Conservation (phyloP, 2,797 vertebrate species). For the Malurus splendens region DNA sequence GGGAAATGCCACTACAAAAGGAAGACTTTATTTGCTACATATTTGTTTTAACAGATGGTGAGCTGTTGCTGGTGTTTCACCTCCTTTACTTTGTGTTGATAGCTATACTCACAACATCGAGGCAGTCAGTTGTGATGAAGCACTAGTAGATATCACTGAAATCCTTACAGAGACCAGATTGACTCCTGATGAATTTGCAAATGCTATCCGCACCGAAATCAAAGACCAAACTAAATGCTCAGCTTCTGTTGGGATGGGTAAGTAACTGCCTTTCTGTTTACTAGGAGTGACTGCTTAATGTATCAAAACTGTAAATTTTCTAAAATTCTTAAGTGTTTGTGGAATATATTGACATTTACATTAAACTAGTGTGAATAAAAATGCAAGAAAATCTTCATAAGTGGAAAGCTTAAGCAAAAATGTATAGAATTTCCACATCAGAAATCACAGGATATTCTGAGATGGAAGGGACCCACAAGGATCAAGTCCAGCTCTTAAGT, state of each 20-base stretch:
- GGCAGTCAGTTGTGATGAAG: slow-evolving; percentile 97
- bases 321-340: neutral
- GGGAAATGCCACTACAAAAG: neutral
- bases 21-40: slow-evolving; percentile 37
- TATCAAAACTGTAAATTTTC: neutral
- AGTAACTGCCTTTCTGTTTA: slow-evolving; percentile 40
- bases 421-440: neutral
- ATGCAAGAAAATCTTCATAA: neutral
- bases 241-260: slow-evolving; percentile 95
- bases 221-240: slow-evolving; percentile 87
- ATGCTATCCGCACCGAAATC: slow-evolving; percentile 85
- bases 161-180: slow-evolving; percentile 84
- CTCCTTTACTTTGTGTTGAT: slow-evolving; percentile 65
- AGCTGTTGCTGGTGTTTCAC: slow-evolving; percentile 43
- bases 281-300: neutral
- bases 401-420: neutral
- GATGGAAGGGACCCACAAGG: neutral
- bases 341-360: neutral
- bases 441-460: neutral
- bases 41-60: slow-evolving; percentile 37
- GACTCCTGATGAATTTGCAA: slow-evolving; percentile 85
- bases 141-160: slow-evolving; percentile 86
- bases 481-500: neutral
- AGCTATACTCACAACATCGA: slow-evolving; percentile 96
- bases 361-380: neutral